These are phyloP conservation scores for Tragelaphus scriptus DNA, from an alignment of 2,113 vertebrate species.

Conservation along the genomic window DNA sequence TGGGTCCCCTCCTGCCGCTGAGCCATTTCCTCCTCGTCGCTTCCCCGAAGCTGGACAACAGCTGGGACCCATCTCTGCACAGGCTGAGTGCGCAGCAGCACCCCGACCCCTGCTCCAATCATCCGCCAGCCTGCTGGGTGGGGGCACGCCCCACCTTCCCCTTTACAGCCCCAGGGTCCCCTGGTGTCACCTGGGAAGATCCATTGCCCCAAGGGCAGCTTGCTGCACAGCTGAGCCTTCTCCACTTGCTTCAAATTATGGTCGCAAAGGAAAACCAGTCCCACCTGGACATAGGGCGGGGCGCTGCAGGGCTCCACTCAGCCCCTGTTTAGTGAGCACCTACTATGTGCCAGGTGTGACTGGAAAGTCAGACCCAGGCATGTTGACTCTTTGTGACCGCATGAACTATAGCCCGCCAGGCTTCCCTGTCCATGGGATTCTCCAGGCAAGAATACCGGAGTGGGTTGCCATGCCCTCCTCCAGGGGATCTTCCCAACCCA, in stretches of 20 bases:
- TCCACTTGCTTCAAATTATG: not conserved
- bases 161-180: not conserved
- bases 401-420: not conserved
- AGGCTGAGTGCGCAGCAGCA: accelerated
- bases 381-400: not conserved
- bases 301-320: accelerated
- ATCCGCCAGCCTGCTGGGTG: not conserved
- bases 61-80: slow-evolving; percentile 1
- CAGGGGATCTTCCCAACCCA: not conserved
- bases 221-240: accelerated
- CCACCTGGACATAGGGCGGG: accelerated
- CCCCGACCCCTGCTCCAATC: not conserved
- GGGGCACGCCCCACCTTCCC: not conserved
- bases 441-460: not conserved
- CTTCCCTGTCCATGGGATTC: not conserved
- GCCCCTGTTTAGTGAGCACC: not conserved
- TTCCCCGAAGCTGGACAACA: not conserved
- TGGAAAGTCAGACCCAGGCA: not conserved
- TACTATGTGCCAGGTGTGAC: not conserved
- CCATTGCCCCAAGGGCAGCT: too few relatives aligned
- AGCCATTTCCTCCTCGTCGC: slow-evolving; percentile 6
- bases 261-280: too few relatives aligned
- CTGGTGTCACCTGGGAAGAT: too few relatives aligned
- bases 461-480: not conserved
- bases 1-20: accelerated